These are phyloP conservation scores for Melanotaenia nigrans DNA, from an alignment of 2,797 vertebrate genomes.

Conservation along the genomic window DNA sequence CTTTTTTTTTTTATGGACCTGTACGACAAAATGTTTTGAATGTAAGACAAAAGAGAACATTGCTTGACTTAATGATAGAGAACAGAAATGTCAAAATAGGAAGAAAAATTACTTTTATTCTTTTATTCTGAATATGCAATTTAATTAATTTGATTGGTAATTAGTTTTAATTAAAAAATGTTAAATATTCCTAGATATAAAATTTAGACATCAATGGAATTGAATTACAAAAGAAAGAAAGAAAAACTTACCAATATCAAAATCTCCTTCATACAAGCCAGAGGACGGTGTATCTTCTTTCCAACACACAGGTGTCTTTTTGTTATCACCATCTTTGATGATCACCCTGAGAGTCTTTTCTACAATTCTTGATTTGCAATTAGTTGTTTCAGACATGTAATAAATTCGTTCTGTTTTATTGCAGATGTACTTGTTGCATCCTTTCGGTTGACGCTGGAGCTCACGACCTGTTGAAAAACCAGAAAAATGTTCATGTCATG, in stretches of 20 bases:
- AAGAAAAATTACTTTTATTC: too few relatives aligned
- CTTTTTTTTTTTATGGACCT: too few relatives aligned
- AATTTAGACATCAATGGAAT: too few relatives aligned
- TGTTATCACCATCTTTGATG: neutral
- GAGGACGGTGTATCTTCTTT: accelerated
- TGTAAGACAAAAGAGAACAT: too few relatives aligned
- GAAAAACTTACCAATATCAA: neutral
- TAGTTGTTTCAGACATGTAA: neutral
- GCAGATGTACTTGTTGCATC: neutral
- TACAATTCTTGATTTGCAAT: neutral
- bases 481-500: neutral
- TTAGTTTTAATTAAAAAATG: too few relatives aligned
- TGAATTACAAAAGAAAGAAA: too few relatives aligned
- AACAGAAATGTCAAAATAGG: too few relatives aligned
- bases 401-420: neutral
- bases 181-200: too few relatives aligned
- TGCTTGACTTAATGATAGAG: too few relatives aligned
- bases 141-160: too few relatives aligned
- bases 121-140: too few relatives aligned
- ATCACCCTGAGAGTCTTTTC: neutral
- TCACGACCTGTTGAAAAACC: neutral
- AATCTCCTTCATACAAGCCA: accelerated
- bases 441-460: neutral
- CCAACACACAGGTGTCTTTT: neutral
- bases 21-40: too few relatives aligned